Base-by-base conservation (phyloP, 2,797 vertebrate species). In the Myotis pilosus region DNA sequence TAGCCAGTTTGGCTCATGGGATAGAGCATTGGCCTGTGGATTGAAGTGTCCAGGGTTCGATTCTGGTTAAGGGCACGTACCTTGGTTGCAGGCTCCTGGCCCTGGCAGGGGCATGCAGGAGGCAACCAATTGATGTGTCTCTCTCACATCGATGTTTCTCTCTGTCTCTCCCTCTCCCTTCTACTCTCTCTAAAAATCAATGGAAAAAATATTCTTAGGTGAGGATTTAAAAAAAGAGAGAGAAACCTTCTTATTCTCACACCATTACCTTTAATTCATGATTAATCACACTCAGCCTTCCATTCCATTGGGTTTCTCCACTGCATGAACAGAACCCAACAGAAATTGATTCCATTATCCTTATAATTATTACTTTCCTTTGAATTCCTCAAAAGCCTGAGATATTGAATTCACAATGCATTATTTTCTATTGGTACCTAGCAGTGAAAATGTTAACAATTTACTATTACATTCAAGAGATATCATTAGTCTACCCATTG, bases 231-330 rank as follows among this genome's bases (percentile, higher is more conserved):
- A 53, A 55, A 53, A 53, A 55, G 0, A 51, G 53, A 71, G 49
- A 80, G 49, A 87, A 13, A 2, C 9, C 38, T 88, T 57, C 38
- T 88, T 57, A 82, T 9, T 57, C 44, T 89, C n/a, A 57, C 13
- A 6, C 17, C 13, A 87, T 76, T 49, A 75, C 25, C 22, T 36
- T 95, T 55, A 72, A 51, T 1, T 74, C 33, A 53, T 82, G 62
- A 85, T 64, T 69, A 82, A 78, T 68, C 55, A 79, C 28, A 80
- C 3, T 41, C 22, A n/a, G 23, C 5, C 41, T 85, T 94, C 80
- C n/a, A 74, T 85, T 94, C 80, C n/a, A 74, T 62, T 91, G 11
- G 44, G 62, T 89, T 72, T 88, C n/a, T 90, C n/a, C 16, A n/a
- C 13, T 51, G 9, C 9, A 53, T 55, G 17, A 95, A 66, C 5